Conservation (phyloP, 2,113 vertebrate genomes). For the Silurus asotus region DNA sequence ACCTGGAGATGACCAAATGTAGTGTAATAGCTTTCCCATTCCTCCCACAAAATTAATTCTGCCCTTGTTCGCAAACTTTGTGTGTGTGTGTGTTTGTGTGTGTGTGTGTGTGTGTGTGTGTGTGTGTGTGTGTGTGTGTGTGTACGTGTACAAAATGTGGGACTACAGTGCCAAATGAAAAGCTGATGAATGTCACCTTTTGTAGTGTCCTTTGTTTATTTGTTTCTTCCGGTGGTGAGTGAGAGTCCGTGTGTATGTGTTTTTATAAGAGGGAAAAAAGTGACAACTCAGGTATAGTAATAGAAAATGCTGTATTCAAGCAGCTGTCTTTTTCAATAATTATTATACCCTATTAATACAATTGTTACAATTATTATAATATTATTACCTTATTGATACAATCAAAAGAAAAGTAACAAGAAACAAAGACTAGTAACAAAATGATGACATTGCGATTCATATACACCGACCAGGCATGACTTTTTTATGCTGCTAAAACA, state of each 20-base stretch:
- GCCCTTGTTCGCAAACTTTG: conserved; percentile 7
- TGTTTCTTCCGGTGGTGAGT: conserved; percentile 27
- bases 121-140: conserved; percentile 8
- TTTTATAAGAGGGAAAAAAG: neutral
- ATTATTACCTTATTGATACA: no score
- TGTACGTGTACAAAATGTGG: neutral
- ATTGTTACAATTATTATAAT: no score
- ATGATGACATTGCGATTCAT: no score
- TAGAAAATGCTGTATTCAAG: neutral
- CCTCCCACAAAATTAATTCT: neutral
- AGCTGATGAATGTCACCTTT: conserved; percentile 43
- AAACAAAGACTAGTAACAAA: no score
- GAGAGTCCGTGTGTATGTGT: conserved; percentile 21
- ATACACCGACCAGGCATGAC: no score
- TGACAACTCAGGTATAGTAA: neutral
- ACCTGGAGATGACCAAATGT: conserved; percentile 20
- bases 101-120: conserved; percentile 2
- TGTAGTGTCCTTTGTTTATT: neutral
- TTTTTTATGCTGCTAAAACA: neutral
- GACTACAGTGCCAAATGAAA: conserved; percentile 16
- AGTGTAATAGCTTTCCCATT: neutral
- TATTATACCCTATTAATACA: no score
- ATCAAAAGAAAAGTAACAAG: no score
- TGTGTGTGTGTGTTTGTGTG: conserved; percentile 4
- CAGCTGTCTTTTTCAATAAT: no score